Percentiles rank a stretch among this genome's conserved stretches.
Evolutionary conservation across 2,888 invertebrate species (phyloP).

Genomic region (Phragmatobia fuliginosa): DNA sequence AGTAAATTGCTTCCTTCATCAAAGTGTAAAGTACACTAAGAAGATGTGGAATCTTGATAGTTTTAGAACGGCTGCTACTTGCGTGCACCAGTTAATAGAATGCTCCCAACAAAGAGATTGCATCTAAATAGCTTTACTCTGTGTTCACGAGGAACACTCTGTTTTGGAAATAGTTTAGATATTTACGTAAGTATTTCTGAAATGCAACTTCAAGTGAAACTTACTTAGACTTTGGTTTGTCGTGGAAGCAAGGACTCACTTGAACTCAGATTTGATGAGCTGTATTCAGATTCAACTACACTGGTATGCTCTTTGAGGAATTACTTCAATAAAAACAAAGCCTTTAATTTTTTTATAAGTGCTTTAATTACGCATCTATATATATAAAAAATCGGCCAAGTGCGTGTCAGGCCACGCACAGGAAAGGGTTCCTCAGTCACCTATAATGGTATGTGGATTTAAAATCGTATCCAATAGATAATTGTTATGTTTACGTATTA

Average conservation of each 20-base stretch:
- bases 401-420: no score
- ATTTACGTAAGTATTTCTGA: neutral
- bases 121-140: slow-evolving; percentile 72
- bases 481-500: no score
- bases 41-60: slow-evolving; percentile 41
- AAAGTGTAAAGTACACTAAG: slow-evolving; percentile 32
- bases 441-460: no score
- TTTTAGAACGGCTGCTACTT: slow-evolving; percentile 45
- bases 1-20: slow-evolving; percentile 31
- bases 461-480: no score
- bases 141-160: slow-evolving; percentile 20
- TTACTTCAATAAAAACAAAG: no score
- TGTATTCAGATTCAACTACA: neutral
- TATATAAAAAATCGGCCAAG: no score
- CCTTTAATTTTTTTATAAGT: no score
- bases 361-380: no score
- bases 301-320: neutral
- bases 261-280: neutral
- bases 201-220: neutral
- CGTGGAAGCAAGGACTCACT: neutral
- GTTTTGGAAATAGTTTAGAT: neutral
- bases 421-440: no score
- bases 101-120: slow-evolving; percentile 62
- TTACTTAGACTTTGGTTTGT: neutral
- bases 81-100: slow-evolving; percentile 65